phyloP scores from a whole-genome alignment of 2,113 vertebrate genomes.

The Psilopsiagon aymara region DNA sequence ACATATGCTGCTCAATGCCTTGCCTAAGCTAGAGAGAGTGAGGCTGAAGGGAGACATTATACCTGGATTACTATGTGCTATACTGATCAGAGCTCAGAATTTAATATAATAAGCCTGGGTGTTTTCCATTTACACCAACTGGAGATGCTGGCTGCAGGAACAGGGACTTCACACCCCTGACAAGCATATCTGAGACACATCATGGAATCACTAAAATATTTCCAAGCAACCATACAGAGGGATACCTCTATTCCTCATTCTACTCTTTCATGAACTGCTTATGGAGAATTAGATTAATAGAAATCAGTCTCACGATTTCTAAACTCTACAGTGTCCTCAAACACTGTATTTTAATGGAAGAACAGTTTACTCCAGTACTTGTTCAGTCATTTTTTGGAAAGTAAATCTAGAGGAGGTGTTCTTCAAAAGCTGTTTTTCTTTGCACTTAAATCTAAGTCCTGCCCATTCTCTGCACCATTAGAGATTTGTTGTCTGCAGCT shows the following conservation, averaged over 20 bases:
- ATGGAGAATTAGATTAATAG: not conserved
- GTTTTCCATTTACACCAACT: not conserved
- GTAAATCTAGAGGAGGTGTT: not conserved
- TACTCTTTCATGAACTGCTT: not conserved
- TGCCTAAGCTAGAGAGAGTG: accelerated
- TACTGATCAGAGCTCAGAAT: not conserved
- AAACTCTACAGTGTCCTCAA: not conserved
- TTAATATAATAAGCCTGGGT: not conserved
- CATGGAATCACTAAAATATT: not conserved
- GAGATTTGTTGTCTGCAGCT: not conserved
- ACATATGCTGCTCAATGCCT: not conserved
- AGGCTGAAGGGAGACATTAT: not conserved
- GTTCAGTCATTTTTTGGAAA: not conserved
- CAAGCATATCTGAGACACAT: not conserved
- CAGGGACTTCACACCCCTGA: not conserved
- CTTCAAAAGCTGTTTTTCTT: not conserved
- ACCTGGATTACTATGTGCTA: not conserved
- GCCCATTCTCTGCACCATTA: not conserved
- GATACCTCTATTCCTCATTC: not conserved
- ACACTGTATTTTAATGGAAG: not conserved
- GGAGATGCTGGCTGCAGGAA: not conserved
- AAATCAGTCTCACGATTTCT: not conserved
- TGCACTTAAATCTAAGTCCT: not conserved
- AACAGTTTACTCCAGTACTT: not conserved
- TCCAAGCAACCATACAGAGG: not conserved